Evolutionary conservation across 2,888 invertebrate genomes (phyloP), one percentile per base, ranked within the genome.

Genomic region (Penaeus monodon): DNA sequence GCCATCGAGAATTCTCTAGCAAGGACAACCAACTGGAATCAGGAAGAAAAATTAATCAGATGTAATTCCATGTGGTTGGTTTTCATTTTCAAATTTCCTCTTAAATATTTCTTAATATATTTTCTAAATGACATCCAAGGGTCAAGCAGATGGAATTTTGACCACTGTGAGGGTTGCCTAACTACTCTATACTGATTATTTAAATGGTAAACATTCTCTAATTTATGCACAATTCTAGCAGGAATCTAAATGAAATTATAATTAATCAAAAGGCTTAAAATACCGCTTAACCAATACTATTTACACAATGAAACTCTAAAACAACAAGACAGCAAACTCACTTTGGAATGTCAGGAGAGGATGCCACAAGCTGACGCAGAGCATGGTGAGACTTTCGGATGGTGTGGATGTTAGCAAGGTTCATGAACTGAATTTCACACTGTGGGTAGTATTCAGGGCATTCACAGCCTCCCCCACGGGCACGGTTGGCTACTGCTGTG

Each of bases 371-470:
- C 87, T 95, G 95, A 84, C 99, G 93, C 90, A 99, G 94, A 90
- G 96, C 95, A 90, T 96, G 96, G 93, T 98, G 99, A 93, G 98
- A 97, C 92, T 96, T 96, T 78, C 99, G 94, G 92, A 99, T 97
- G 91, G 96, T 95, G 93, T 99, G 99, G 91, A 99, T 99, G 93
- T 99, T 99, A 84, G 98, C 97, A 92, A 99, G 94, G 92, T 96
- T 96, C 98, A 99, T 98, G 93, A 98, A 99, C 93, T 97, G 96
- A 86, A 99, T 97, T 93, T 99, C 98, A 91, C 98, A 97, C 91
- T 95, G 95, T 0, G 96, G 96, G 94, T 99, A 99, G 94, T 98
- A 98, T 93, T 98, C 98, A 83, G 96, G 95, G 92, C 97, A 98
- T 92, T 99, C 99, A 93, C 97, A 98, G 81, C 99, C 99, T 73